Evolutionary conservation across 2,888 invertebrate genomes (phyloP), one percentile per base, ranked within the genome.

Genomic region (Ophioninae sp.): DNA sequence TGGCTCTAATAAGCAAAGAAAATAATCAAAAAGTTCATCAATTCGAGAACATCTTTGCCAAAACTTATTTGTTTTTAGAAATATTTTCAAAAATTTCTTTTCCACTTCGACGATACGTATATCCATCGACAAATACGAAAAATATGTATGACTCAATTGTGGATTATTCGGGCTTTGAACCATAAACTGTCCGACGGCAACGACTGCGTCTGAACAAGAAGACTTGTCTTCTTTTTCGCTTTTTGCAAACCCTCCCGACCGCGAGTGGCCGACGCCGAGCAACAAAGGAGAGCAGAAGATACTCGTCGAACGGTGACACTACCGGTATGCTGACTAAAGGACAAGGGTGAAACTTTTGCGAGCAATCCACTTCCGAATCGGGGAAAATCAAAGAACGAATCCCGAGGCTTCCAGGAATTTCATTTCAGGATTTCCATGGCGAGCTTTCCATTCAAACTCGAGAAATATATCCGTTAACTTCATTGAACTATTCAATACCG

Each of bases 241-340:
- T 69, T 80, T 67, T 83, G 67, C 56, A 39, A 68, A 79, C 70
- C 77, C 83, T 80, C 80, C 30, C 70, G 75, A 75, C 81, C 75
- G 78, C 81, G 84, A 84, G 84, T 84, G 84, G 81, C 84, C 78
- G 81, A 78, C 81, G 75, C 75, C 72, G 81, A 57, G 61, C 84
- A 75, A 84, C 81, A 81, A 84, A 84, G 81, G 84, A 30, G 67
- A 64, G 17, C 69, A 73, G 69, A 69, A 82, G 44, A 44, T 78
- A 62, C 74, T 79, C 67, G 64, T 64, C 77, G 74, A 75, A 81
- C 78, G 61, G 75, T 44, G 65, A 41, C 64, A 39, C 50, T 69
- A 68, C 68, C 68, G 57, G 77, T 64, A 64, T 39, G 37, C 44
- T 57, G 74, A 75, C 77, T 37, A 44, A 39, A 69, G 65, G 61